These are phyloP conservation scores for Saguinus imperator DNA, from an alignment of 2,113 vertebrate species.

Conservation along the genomic window DNA sequence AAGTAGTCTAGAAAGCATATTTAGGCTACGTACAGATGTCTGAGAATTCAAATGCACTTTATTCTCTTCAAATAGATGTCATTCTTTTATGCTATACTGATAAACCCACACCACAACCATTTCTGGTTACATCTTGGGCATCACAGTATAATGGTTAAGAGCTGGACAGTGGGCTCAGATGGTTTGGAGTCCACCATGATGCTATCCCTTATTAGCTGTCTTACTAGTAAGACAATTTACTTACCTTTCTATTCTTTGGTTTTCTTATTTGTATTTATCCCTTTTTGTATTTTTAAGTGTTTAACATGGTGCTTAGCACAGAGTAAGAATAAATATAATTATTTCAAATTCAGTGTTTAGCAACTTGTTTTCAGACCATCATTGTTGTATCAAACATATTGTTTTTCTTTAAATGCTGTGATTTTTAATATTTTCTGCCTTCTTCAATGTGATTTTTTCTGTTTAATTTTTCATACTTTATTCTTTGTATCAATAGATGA, in stretches of 20 bases:
- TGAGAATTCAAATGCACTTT: constrained; percentile 4
- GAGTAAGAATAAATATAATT: neutral
- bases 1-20: neutral
- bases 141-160: neutral
- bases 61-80: neutral
- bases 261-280: neutral
- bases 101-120: too few species aligned
- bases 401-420: neutral
- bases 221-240: neutral
- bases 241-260: neutral
- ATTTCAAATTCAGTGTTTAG: constrained; percentile 27
- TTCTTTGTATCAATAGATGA: neutral
- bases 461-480: neutral
- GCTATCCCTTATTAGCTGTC: neutral
- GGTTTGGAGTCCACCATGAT: neutral
- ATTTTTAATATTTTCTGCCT: neutral
- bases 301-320: neutral
- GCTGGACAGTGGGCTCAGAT: neutral
- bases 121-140: neutral
- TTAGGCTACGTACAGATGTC: neutral
- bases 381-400: neutral
- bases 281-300: neutral
- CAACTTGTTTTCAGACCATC: neutral
- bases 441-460: neutral
- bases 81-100: neutral